Evolutionary conservation across 2,797 vertebrate species (phyloP).

Genomic region (Dendrocincla tyrannina): DNA sequence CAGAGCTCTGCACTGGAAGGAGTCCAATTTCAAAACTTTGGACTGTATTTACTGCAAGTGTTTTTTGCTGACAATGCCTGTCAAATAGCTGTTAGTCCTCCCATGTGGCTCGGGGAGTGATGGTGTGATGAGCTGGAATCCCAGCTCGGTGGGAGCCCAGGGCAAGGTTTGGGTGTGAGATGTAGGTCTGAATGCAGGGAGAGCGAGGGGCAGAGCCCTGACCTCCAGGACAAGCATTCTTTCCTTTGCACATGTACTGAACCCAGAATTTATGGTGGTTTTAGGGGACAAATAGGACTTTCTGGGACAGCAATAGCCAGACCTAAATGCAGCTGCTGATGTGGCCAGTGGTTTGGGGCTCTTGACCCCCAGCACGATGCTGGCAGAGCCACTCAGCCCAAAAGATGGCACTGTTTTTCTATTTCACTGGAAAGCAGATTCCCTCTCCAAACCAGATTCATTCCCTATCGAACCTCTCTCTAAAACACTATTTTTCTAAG

Average conservation of each 20-base stretch:
- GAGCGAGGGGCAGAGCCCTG: neutral
- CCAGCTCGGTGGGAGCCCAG: neutral
- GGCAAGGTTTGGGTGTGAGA: rapidly evolving
- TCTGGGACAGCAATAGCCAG: neutral
- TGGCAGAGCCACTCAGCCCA: neutral
- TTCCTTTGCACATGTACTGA: neutral
- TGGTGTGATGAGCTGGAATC: neutral
- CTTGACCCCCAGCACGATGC: neutral
- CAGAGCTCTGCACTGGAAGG: neutral
- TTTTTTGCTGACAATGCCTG: neutral
- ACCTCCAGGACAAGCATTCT: neutral
- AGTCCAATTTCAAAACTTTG: neutral
- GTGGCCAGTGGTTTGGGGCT: neutral
- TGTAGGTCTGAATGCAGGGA: neutral
- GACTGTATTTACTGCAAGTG: neutral
- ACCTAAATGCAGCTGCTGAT: neutral
- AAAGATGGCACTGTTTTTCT: slow-evolving; percentile 69
- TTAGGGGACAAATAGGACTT: neutral
- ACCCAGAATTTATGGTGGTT: neutral
- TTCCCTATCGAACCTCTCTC: neutral
- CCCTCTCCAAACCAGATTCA: neutral
- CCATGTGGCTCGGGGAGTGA: neutral
- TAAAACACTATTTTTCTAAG: slow-evolving; percentile 11
- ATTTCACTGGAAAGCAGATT: neutral
- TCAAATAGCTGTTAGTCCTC: neutral